Conservation (phyloP, 2,113 vertebrate species). For the Paramisgurnus dabryanus region DNA sequence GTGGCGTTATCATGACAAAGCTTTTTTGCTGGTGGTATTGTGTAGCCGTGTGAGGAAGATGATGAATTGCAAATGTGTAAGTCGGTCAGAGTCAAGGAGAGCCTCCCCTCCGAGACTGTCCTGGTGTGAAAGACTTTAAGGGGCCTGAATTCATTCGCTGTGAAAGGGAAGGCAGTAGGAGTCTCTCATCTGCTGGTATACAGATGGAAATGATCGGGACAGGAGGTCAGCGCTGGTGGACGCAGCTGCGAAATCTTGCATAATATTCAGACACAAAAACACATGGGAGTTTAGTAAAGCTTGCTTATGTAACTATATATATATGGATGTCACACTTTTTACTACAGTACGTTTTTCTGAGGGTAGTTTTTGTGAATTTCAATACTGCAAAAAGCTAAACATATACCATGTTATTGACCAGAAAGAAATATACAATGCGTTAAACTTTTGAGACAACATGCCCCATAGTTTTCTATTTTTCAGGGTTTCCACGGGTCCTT, state of each 20-base stretch:
- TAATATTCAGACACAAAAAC: background rate
- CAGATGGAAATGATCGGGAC: constrained; percentile 73
- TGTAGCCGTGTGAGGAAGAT: constrained; percentile 60
- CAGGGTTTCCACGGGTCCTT: no score
- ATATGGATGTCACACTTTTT: background rate
- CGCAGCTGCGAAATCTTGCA: constrained; percentile 8
- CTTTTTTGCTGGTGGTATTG: constrained; percentile 55
- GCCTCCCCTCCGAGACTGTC: constrained; percentile 60
- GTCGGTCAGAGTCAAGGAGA: constrained; percentile 70
- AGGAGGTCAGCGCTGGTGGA: constrained; percentile 55
- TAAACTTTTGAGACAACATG: no score
- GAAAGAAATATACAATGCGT: no score
- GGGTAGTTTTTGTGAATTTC: no score
- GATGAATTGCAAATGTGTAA: constrained; percentile 75
- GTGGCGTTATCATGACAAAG: constrained; percentile 70
- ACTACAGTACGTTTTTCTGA: no score
- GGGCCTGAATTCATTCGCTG: constrained; percentile 62
- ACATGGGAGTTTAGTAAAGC: background rate
- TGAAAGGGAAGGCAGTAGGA: constrained; percentile 46
- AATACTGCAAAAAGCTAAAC: no score
- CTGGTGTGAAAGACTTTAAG: constrained; percentile 31
- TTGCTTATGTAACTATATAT: background rate
- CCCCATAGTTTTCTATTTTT: no score
- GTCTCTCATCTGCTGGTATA: constrained; percentile 70
- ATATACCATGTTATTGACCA: no score